A percentile compares a stretch with the other conserved stretches of the same genome.
phyloP scores from a whole-genome alignment of 2,888 invertebrate species.

The Dicycla oo region DNA sequence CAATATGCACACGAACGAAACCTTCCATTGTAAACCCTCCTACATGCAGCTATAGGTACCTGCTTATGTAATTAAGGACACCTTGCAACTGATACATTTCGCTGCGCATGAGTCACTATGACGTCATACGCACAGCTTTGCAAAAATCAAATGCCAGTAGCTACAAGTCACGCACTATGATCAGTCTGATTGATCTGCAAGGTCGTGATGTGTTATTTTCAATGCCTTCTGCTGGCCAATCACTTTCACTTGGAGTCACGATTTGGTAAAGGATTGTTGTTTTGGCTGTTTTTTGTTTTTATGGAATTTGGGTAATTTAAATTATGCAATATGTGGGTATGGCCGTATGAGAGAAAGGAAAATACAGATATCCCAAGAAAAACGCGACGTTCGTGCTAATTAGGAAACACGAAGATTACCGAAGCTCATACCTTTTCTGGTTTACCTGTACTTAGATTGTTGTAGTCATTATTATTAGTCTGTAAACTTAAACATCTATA shows the following conservation, averaged over 20 bases:
- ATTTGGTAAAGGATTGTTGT: slow-evolving; percentile 37
- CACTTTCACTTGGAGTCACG: slow-evolving; percentile 65
- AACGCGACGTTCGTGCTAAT: background rate
- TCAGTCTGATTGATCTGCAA: slow-evolving; percentile 60
- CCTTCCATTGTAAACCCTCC: background rate
- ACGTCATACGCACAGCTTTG: slow-evolving; percentile 48
- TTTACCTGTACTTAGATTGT: background rate
- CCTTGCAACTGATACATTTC: slow-evolving; percentile 33
- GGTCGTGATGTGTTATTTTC: slow-evolving; percentile 62
- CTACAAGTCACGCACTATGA: slow-evolving; percentile 59
- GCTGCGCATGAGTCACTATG: slow-evolving; percentile 51
- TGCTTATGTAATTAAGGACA: slow-evolving; percentile 50
- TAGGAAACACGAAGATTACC: background rate
- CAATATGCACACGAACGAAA: background rate
- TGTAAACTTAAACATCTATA: background rate
- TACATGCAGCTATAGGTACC: slow-evolving; percentile 14
- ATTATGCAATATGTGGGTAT: background rate
- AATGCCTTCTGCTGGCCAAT: slow-evolving; percentile 48
- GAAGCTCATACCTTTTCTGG: background rate
- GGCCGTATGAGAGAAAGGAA: background rate
- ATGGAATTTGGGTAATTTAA: background rate
- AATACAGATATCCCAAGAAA: background rate
- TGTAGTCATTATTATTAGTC: background rate
- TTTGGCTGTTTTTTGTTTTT: slow-evolving; percentile 3
- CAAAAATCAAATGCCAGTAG: slow-evolving; percentile 58